A percentile compares a stretch with the other conserved stretches of the same genome.
Conservation (phyloP, 2,113 vertebrate genomes). For the Vombatus ursinus region DNA sequence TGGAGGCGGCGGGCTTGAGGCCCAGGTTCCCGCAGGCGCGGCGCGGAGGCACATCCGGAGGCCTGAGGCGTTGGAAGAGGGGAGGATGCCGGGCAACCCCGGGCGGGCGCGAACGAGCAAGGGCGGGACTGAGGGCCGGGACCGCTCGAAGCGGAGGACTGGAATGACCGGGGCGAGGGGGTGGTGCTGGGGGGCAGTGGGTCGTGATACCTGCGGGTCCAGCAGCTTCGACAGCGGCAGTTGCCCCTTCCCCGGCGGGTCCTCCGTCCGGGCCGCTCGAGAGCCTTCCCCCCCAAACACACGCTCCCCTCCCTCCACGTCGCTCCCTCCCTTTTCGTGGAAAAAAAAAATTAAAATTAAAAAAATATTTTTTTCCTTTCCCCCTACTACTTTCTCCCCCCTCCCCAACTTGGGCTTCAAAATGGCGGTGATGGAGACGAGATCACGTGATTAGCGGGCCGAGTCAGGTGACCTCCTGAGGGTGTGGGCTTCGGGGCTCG, state of each 20-base stretch:
- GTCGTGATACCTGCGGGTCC: conserved; percentile 68
- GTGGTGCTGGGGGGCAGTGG: background rate
- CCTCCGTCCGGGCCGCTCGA: conserved; percentile 43
- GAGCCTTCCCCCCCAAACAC: conserved; percentile 45
- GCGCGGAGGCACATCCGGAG: background rate
- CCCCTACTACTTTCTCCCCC: conserved; percentile 7
- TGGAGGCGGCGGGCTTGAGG: background rate
- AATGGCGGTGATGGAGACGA: conserved; percentile 91
- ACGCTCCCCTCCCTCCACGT: conserved; percentile 57
- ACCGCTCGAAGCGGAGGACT: background rate
- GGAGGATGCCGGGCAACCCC: background rate
- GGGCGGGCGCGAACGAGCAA: background rate
- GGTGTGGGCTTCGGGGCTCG: conserved; percentile 18
- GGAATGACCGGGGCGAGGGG: background rate
- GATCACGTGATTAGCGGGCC: conserved; percentile 89
- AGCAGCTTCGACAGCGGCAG: conserved; percentile 55
- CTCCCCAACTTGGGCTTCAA: conserved; percentile 82
- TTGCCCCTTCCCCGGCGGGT: conserved; percentile 65
- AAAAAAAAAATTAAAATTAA: background rate
- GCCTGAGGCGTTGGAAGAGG: background rate
- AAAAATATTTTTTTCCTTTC: conserved; percentile 26
- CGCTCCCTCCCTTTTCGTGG: conserved; percentile 74
- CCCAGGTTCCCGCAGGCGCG: background rate
- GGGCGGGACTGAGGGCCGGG: background rate
- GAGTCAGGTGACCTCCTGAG: conserved; percentile 88